Percentiles rank a stretch among this genome's conserved stretches.
phyloP scores from a whole-genome alignment of 1,140 invertebrate genomes.

The Reticulitermes speratus region DNA sequence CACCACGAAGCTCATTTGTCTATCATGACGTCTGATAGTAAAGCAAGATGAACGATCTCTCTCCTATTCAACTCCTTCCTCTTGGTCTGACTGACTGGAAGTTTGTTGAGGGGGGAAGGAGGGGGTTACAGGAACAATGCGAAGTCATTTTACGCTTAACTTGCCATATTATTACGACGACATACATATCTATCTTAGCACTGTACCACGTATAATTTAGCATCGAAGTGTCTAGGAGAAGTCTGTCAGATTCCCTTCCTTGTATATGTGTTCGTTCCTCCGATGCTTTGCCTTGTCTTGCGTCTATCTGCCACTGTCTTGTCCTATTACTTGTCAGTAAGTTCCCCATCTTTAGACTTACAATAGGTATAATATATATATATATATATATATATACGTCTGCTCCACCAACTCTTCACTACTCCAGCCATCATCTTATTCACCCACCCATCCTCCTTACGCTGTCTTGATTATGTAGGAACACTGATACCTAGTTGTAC shows the following conservation, averaged over 20 bases:
- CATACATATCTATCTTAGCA: conserved; percentile 14
- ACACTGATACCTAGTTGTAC: not conserved
- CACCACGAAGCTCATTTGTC: not conserved
- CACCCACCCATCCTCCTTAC: not conserved
- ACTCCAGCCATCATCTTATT: not conserved
- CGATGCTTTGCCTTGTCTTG: not conserved
- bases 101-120: not conserved
- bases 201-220: not conserved
- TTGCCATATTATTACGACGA: not conserved
- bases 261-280: not conserved
- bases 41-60: not conserved
- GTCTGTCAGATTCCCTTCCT: not conserved
- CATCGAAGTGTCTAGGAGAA: not conserved
- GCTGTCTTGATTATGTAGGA: not conserved
- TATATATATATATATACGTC: not conserved
- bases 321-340: conserved; percentile 18
- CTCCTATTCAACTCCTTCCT: not conserved
- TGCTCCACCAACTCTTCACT: not conserved
- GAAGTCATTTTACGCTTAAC: conserved; percentile 16
- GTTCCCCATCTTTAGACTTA: conserved; percentile 8
- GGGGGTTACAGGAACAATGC: not conserved
- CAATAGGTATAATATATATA: not conserved
- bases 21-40: not conserved
- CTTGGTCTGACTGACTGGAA: not conserved
- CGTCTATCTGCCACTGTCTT: not conserved